Percentiles rank a stretch among this genome's conserved stretches.
Evolutionary conservation across 2,888 invertebrate genomes (phyloP).

Genomic region (Folsomia candida): DNA sequence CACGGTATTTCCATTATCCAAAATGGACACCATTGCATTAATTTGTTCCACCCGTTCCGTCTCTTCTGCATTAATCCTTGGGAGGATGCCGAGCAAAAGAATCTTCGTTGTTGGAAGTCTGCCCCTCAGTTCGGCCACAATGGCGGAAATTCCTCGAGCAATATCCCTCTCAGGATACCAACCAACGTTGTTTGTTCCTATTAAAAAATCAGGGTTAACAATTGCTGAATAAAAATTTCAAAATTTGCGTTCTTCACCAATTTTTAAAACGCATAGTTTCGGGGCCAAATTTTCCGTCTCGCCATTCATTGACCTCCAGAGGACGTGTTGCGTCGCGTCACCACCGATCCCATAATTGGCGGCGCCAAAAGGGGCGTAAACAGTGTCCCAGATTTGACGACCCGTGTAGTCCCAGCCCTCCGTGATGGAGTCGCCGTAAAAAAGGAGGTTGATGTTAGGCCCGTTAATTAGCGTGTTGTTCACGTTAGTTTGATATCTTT

Average conservation of each 20-base stretch:
- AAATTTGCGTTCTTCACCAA: slow-evolving; percentile 55
- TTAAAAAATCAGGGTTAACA: neutral
- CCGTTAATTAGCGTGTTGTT: slow-evolving; percentile 19
- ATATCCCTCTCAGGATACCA: slow-evolving; percentile 56
- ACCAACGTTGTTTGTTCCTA: slow-evolving; percentile 56
- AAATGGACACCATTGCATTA: slow-evolving; percentile 18
- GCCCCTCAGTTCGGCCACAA: slow-evolving; percentile 53
- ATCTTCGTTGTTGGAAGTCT: slow-evolving; percentile 35
- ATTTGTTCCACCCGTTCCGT: neutral
- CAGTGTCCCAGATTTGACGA: neutral
- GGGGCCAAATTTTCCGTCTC: slow-evolving; percentile 58
- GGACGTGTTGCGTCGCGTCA: slow-evolving; percentile 58
- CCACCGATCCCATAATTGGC: slow-evolving; percentile 53
- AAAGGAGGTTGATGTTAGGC: slow-evolving; percentile 26
- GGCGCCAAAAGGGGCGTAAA: slow-evolving; percentile 27
- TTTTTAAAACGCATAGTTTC: slow-evolving; percentile 58
- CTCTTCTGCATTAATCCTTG: slow-evolving; percentile 16
- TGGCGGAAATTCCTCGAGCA: slow-evolving; percentile 55
- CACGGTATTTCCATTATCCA: slow-evolving; percentile 37
- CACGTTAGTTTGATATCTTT: slow-evolving; percentile 15
- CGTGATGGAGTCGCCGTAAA: slow-evolving; percentile 40
- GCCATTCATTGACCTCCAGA: slow-evolving; percentile 60
- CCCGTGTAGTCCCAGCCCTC: slow-evolving; percentile 28
- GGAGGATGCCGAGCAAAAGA: slow-evolving; percentile 31
- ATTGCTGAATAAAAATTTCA: neutral